Evolutionary conservation across 2,888 invertebrate genomes (phyloP), one percentile per base, ranked within the genome.

Genomic region (Brachynemurus nebulosus): DNA sequence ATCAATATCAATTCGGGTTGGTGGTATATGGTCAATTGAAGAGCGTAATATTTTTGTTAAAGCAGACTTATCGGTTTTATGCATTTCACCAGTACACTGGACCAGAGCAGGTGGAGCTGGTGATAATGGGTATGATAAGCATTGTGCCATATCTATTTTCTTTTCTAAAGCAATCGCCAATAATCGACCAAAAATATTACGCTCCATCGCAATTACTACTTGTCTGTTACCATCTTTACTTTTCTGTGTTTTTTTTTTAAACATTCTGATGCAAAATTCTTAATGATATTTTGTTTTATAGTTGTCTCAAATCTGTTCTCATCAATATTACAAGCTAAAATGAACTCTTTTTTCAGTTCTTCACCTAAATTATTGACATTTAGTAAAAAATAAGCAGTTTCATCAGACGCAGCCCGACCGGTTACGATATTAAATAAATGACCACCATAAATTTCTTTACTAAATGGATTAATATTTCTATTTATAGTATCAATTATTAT

Each of bases 111-210:
- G 44, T 44, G 46, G 46, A 40, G 19, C 47, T 3, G 50, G 65
- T 67, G 53, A 57, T 67, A 58, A 48, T 30, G 56, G 55, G 49
- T 48, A 58, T 9, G 56, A 43, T 17, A 59, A 40, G 19, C 56
- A 57, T 45, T 45, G 39, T 48, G 57, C 57, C 0, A 60, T 7
- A 49, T 59, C 46, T 19, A 54, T 51, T 53, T 59, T 56, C 49
- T 59, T 54, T 0, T 56, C 42, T 1, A 59, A 4, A 48, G 47
- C 47, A 42, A 60, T 54, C 48, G 52, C 53, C 12, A 55, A 35
- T 8, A 57, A 46, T 35, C 53, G 50, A 5, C 54, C 55, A 45
- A 54, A 55, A n/a, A n/a, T n/a, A n/a, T n/a, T n/a, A n/a, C n/a
- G n/a, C n/a, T n/a, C n/a, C n/a, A 12, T 55, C 35, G 37, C 55